Evolutionary conservation across 2,888 invertebrate genomes (phyloP).

Genomic region (Capitulum mitella): DNA sequence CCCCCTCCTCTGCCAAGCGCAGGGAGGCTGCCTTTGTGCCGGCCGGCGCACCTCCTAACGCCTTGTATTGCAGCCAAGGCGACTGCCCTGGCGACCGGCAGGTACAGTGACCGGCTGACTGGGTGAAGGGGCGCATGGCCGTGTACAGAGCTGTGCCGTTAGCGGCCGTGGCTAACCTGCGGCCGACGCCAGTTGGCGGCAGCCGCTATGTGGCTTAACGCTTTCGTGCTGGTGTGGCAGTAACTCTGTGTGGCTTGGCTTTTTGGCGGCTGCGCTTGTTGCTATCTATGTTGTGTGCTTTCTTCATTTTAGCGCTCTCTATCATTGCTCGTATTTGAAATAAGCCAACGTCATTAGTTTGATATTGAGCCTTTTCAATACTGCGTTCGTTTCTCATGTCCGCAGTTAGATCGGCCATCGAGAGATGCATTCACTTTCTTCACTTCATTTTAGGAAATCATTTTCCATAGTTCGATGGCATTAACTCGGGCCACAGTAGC

Average conservation of each 20-base stretch:
- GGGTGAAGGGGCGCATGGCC: constrained; percentile 1
- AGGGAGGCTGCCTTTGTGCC: background rate
- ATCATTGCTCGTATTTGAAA: background rate
- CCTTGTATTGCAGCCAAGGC: background rate
- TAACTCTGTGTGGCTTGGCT: background rate
- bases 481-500: background rate
- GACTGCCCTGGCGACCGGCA: background rate
- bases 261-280: background rate
- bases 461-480: background rate
- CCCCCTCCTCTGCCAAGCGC: too few relatives aligned
- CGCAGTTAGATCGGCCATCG: too few relatives aligned
- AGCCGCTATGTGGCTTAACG: background rate
- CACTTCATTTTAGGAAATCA: background rate
- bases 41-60: background rate
- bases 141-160: background rate
- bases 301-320: background rate
- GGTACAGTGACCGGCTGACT: background rate
- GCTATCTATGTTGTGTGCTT: background rate
- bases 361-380: background rate
- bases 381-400: background rate
- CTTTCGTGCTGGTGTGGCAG: background rate
- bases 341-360: background rate
- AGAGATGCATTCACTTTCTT: background rate
- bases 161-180: background rate
- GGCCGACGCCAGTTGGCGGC: background rate